Base-by-base conservation (phyloP, 2,888 invertebrate genomes). In the Lymantria monacha region DNA sequence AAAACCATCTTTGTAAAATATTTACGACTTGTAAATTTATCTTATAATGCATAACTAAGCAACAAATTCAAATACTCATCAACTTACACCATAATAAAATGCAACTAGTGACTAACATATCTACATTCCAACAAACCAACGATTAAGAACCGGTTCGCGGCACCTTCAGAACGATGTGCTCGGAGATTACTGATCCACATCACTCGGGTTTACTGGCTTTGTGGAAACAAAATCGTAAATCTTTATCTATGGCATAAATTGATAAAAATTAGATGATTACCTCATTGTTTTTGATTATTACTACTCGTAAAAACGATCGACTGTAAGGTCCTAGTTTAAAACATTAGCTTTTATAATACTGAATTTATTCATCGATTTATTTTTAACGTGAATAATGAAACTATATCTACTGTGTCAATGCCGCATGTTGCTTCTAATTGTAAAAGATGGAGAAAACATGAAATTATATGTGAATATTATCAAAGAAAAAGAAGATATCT, bases 61-160 rank as follows among this genome's bases (percentile, higher is more conserved):
- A 13, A 30, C 22, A 30, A 41, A 7, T 41, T 41, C 46, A 55
- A 36, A 42, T 49, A 56, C 46, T 43, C 53, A 60, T 63, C 55
- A 44, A 30, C 42, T 42, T 66, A 54, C 47, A 22, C 45, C 41
- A 46, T 52, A 52, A 44, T 48, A 53, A 55, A 61, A 63, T 38
- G 51, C 48, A 57, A 44, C 54, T 45, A 51, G 50, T 57, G 48
- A 57, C 15, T 66, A 55, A 51, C 51, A n/a, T n/a, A 55, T 61
- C 48, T 52, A 52, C 65, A 66, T 66, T 67, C 67, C 65, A 3
- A 53, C 33, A 42, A 2, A 30, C 67, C 65, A 1, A 53, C 33
- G 43, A 14, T 11, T 10, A 12, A 13, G 15, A 61, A 67, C 64
- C 57, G 59, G 64, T 66, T 46, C 31, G 43, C 30, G 47, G 40